Base-by-base conservation (phyloP, 2,797 vertebrate genomes). In the Oryzias sinensis region DNA sequence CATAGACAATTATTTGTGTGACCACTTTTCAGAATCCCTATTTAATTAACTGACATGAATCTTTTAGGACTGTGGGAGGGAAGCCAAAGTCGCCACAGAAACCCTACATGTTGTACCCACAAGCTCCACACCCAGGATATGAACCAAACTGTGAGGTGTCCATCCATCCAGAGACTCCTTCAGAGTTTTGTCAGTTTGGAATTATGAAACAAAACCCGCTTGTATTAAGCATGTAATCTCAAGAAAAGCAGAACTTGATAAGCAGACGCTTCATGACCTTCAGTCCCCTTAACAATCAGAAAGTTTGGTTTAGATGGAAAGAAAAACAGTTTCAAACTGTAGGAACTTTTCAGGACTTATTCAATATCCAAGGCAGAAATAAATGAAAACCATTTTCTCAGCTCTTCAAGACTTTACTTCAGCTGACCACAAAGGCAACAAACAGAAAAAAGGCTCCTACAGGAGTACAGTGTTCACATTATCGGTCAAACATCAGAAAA, bases 241-340 rank as follows among this genome's bases (percentile, higher is more conserved):
- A 37, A 37, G 33, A 13, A 37, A 37, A 37, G 33, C 33, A 11
- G 11, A 37, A 37, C 33, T 37, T 68, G 53, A 57, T 59, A 56
- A 16, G 63, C 49, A 63, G 69, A 24, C 0, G 0, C 47, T 79
- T 83, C 72, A 65, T 63, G 79, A 73, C 74, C 59, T 4, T 51
- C 47, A 67, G 53, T 66, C 40, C 14, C 53, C 65, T 59, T 6
- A 6, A 80, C 68, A 67, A 56, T 43, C 56, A 69, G 69, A 73
- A 62, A 43, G 49, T 69, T 65, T 87, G 88, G 88, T 82, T 72
- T 46, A 33, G 41, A 68, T 72, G 42, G 60, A 41, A 16, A 44
- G 22, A 27, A 49, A 44, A 54, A 20, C 4, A n/a, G 76, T 80
- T 70, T 78, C 73, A 70, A 74, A 65, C 52, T 29, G 43, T 44